Percentiles rank a stretch among this genome's conserved stretches.
phyloP scores from a whole-genome alignment of 2,113 vertebrate genomes.

The Cryptomyrus ogoouensis region DNA sequence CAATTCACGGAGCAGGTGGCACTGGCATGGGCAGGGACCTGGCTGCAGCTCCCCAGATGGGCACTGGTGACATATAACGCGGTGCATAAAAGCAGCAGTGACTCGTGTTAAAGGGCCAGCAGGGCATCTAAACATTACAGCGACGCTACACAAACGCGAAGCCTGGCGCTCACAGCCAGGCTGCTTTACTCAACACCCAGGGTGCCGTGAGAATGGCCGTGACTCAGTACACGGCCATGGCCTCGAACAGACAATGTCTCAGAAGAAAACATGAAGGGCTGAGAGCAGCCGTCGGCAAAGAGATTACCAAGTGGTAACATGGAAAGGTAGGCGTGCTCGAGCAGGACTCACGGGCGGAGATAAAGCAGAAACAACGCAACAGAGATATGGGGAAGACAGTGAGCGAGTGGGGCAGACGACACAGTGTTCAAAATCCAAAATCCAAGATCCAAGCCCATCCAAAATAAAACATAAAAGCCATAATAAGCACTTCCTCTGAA shows the following conservation, averaged over 20 bases:
- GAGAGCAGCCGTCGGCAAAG: neutral
- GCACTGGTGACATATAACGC: neutral
- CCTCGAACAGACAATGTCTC: neutral
- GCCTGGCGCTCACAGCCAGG: neutral
- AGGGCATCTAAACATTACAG: neutral
- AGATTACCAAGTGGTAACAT: neutral
- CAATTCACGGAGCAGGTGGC: neutral
- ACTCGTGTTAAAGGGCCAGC: neutral
- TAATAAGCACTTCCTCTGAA: neutral
- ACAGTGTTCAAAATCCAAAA: neutral
- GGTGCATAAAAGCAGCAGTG: neutral
- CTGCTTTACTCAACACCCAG: neutral
- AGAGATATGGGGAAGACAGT: neutral
- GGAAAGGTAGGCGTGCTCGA: neutral
- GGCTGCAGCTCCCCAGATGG: neutral
- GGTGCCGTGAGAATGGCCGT: neutral
- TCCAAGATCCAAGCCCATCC: neutral
- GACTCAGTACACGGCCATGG: neutral
- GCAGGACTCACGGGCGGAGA: neutral
- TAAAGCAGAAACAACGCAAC: neutral
- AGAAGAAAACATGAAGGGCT: neutral
- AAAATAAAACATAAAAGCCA: neutral
- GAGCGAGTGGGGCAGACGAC: neutral
- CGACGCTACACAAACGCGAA: neutral
- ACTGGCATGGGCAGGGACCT: neutral